Conservation (phyloP, 1,140 invertebrate genomes). For the Eufriesea mexicana region DNA sequence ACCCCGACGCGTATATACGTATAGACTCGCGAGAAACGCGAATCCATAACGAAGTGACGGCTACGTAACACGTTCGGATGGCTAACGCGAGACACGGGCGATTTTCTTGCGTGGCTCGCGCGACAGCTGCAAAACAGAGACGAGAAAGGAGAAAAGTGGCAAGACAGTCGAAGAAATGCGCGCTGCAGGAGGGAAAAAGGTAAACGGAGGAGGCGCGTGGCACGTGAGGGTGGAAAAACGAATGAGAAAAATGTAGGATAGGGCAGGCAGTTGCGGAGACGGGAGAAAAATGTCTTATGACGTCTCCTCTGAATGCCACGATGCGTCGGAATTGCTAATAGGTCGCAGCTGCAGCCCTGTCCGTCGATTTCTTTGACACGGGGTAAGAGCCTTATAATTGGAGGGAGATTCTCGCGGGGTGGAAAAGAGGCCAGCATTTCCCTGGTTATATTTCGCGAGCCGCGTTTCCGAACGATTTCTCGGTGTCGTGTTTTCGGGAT, state of each 20-base stretch:
- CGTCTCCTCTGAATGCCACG: neutral
- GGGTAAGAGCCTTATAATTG: neutral
- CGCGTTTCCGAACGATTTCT: too few relatives aligned
- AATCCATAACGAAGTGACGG: neutral
- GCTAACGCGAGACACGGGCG: neutral
- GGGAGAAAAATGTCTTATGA: conserved; percentile 19
- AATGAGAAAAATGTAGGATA: conserved; percentile 6
- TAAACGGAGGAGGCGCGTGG: neutral
- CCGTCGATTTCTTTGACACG: neutral
- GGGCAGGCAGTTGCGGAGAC: neutral
- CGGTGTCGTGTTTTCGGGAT: too few relatives aligned
- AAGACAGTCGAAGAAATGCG: neutral
- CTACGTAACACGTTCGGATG: neutral
- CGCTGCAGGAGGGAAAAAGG: neutral
- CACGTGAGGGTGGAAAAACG: neutral
- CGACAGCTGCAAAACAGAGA: too few relatives aligned
- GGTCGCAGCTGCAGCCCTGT: neutral
- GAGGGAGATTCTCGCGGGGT: neutral
- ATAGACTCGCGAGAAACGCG: too few relatives aligned
- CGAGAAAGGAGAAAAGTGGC: neutral
- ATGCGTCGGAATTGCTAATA: conserved; percentile 10
- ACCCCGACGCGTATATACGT: too few relatives aligned
- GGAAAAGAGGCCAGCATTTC: neutral
- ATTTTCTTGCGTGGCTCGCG: neutral
- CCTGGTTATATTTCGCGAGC: neutral